Evolutionary conservation across 2,113 vertebrate genomes (phyloP), one percentile per base, ranked within the genome.

Genomic region (Lucifuga dentata): DNA sequence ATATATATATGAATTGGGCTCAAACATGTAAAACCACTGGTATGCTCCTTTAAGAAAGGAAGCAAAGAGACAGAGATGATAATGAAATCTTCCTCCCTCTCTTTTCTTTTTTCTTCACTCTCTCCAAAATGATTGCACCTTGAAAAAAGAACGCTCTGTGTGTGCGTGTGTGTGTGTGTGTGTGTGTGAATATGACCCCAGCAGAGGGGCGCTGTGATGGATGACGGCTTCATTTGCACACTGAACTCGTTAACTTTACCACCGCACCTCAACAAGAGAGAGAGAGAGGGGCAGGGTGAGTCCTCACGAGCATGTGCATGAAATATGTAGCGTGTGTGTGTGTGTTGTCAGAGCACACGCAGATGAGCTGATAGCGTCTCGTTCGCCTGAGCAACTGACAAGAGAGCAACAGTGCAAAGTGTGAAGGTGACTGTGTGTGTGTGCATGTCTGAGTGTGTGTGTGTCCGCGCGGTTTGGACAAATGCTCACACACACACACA

Each of bases 151-250:
- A 5, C 1, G 5, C 17, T 11, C 15, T 53, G 32, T 35, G 29
- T 46, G 23, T 33, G 17, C 35, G 43, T 68, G 73, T 49, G 36
- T 39, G 39, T 51, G 46, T 35, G 46, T 49, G 61, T 23, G 41
- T 52, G 45, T 48, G 40, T 43, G 53, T 43, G 17, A 43, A 29
- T 15, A 20, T 16, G 35, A 21, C 5, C 17, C 26, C 26, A 29
- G 26, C 7, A 7, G 26, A 29, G 46, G 57, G 48, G 58, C 21
- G 45, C 33, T 3, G 26, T 61, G 69, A 64, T 72, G 60, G 57
- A 73, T 68, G 80, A 80, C 52, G 59, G 76, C 83, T 85, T 79
- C 62, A 85, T 85, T 73, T 81, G 64, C 83, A 85, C 76, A 78
- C 71, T 24, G 75, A 79, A 62, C 78, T 85, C 58, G 68, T 81